These are phyloP conservation scores for Rhynchonycteris naso DNA, from an alignment of 2,797 vertebrate genomes.

Conservation along the genomic window DNA sequence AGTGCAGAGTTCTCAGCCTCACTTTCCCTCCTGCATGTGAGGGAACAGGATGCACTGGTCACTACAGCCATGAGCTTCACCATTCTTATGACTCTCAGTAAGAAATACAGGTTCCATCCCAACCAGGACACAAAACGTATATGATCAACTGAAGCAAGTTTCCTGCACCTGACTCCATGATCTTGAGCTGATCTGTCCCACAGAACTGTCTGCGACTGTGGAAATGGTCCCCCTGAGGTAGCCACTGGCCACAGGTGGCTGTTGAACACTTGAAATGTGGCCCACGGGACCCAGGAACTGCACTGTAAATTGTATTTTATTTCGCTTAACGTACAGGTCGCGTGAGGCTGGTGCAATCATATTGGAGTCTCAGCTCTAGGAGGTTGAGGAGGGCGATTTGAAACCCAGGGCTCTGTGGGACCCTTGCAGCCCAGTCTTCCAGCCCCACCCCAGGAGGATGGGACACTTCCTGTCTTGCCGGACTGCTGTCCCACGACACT, in stretches of 20 bases:
- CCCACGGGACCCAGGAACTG: background rate
- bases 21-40: background rate
- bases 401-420: background rate
- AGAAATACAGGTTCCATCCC: background rate
- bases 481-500: background rate
- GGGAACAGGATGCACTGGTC: background rate
- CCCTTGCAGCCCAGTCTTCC: background rate
- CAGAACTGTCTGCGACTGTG: background rate
- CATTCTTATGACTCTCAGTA: background rate
- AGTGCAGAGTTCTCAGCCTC: background rate
- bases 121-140: background rate
- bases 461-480: too few species aligned
- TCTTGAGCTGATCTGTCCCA: background rate
- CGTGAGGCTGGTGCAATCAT: accelerated
- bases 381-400: background rate
- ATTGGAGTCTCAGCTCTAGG: accelerated
- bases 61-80: background rate
- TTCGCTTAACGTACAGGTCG: background rate
- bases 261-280: background rate
- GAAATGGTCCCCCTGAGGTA: background rate
- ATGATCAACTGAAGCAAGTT: too few species aligned
- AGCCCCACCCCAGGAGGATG: background rate
- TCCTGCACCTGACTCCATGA: accelerated
- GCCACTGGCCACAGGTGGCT: background rate
- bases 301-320: background rate